Percentiles rank a stretch among this genome's conserved stretches.
These are phyloP conservation scores for Atlantisia rogersi DNA, from an alignment of 2,113 vertebrate genomes.

Conservation along the genomic window DNA sequence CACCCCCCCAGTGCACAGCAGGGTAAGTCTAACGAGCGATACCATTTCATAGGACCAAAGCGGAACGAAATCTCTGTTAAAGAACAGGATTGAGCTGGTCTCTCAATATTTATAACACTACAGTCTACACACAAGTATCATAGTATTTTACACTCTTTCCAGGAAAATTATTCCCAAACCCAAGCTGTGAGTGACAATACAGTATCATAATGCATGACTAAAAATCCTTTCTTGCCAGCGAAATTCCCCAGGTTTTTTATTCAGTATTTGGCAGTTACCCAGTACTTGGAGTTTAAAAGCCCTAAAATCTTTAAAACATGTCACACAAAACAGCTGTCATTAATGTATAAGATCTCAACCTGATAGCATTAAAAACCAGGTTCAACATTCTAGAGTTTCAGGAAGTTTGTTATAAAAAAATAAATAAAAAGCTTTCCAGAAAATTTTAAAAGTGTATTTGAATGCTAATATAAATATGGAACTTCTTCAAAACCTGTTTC, in stretches of 20 bases:
- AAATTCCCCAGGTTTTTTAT: not conserved
- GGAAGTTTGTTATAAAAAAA: not conserved
- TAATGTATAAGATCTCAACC: not conserved
- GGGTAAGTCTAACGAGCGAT: not conserved
- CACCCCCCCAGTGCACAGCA: not conserved
- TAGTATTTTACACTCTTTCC: not conserved
- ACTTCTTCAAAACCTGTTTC: not conserved
- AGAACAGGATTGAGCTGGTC: not conserved
- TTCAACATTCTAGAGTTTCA: not conserved
- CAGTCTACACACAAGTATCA: not conserved
- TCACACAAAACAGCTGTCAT: not conserved
- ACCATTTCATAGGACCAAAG: not conserved
- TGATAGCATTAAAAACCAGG: not conserved
- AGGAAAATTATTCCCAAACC: not conserved
- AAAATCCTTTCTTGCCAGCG: not conserved
- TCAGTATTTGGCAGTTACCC: not conserved
- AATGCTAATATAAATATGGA: not conserved
- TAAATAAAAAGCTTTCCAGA: not conserved
- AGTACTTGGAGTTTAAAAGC: not conserved
- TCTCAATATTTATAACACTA: not conserved
- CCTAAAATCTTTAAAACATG: not conserved
- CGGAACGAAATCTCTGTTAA: not conserved
- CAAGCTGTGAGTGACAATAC: not conserved
- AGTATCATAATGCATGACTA: not conserved
- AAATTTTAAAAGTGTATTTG: not conserved